These are phyloP conservation scores for Escarpia spicata DNA, from an alignment of 2,888 invertebrate genomes.

Conservation along the genomic window DNA sequence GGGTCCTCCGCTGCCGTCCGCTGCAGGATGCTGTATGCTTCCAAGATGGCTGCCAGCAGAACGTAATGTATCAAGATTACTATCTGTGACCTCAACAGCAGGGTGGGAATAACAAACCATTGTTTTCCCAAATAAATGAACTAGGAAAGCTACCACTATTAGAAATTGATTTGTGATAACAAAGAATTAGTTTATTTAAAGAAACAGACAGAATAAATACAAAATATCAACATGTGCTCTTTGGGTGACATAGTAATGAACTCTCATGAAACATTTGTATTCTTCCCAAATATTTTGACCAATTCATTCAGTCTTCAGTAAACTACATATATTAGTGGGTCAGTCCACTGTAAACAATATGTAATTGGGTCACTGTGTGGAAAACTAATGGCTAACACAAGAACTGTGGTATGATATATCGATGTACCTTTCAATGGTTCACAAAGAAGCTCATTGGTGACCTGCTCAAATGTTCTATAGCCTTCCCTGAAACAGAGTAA, in stretches of 20 bases:
- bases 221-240: background rate
- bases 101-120: background rate
- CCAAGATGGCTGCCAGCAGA: slow-evolving; percentile 39
- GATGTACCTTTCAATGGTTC: slow-evolving; percentile 52
- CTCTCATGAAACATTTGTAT: too few species aligned
- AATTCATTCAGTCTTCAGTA: background rate
- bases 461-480: slow-evolving; percentile 52
- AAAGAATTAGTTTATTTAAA: slow-evolving; percentile 41
- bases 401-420: background rate
- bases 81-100: background rate
- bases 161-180: background rate
- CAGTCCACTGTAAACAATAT: background rate
- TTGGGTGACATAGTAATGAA: background rate
- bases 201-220: slow-evolving; percentile 14
- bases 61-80: background rate
- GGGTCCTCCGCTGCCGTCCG: slow-evolving; percentile 51
- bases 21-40: slow-evolving; percentile 48
- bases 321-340: background rate
- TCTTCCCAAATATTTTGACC: too few species aligned
- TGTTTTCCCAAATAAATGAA: background rate
- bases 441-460: slow-evolving; percentile 48
- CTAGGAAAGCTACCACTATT: background rate
- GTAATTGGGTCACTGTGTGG: background rate
- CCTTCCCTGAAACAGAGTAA: slow-evolving; percentile 40
- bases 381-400: background rate